Base-by-base conservation (phyloP, 2,113 vertebrate genomes). In the Pterophyllum scalare region DNA sequence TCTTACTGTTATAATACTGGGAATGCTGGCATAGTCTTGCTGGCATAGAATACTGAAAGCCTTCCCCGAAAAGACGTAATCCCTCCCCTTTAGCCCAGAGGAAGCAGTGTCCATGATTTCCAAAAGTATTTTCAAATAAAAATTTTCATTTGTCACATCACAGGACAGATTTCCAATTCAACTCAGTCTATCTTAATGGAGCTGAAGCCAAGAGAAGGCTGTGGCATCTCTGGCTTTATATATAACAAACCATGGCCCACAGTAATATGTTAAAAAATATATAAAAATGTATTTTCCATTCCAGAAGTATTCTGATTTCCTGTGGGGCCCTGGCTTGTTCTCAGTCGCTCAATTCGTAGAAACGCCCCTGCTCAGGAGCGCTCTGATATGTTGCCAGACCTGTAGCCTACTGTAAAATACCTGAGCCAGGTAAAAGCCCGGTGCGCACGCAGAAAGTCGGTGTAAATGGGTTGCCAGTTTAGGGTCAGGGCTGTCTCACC, bases 401-500 rank as follows among this genome's bases (percentile, higher is more conserved):
- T 49, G 43, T 52, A 72, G 46, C 13, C 46, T 72, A 52, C n/a
- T 31, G 65, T 52, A 72, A 72, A 13, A 72, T 52, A 31, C 43
- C 46, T 72, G 26, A 52, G 17, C 8, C 54, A 72, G 70, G 82
- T 81, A n/a, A 82, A 82, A 74, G 17, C 26, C 61, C 26, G 28
- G 56, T 46, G 33, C 81, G 58, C 56, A 67, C 58, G 61, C 56
- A 31, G n/a, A 84, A 33, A 28, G 43, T 31, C 67, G 5, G 10
- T 59, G 83, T 72, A 87, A 84, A 65, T 22, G 26, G 72, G 75
- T 89, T 81, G 77, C 65, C 81, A 88, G 87, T 86, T 88, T 72
- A 72, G 87, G 77, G 88, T 91, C 87, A 82, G 83, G 85, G 77
- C 89, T 83, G 80, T 82, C 64, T 80, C 70, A 52, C 77, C 35